A percentile compares a stretch with the other conserved stretches of the same genome.
Evolutionary conservation across 2,797 vertebrate genomes (phyloP).

Genomic region (Chelmon rostratus): DNA sequence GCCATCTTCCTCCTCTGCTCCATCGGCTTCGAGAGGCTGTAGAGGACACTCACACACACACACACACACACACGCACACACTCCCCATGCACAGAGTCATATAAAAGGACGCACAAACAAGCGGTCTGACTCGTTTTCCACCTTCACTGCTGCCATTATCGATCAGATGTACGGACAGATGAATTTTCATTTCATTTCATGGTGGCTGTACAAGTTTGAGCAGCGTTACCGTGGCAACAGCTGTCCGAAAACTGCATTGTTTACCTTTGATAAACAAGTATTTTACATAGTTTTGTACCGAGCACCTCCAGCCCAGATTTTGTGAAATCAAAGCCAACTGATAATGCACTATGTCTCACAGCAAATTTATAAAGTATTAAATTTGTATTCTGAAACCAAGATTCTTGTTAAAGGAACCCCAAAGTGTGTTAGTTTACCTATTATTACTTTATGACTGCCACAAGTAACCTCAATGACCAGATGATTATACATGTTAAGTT

Average conservation of each 20-base stretch:
- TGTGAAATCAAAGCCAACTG: constrained; percentile 58
- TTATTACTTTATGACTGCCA: constrained; percentile 53
- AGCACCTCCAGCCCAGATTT: constrained; percentile 60
- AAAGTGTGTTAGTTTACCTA: constrained; percentile 65
- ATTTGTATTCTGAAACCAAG: constrained; percentile 63
- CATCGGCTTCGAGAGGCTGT: constrained; percentile 84
- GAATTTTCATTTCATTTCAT: constrained; percentile 46
- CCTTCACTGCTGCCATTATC: constrained; percentile 57
- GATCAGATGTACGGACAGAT: constrained; percentile 40
- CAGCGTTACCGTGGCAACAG: constrained; percentile 44
- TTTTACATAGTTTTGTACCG: constrained; percentile 83
- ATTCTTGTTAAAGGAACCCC: constrained; percentile 48
- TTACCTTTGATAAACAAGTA: constrained; percentile 80
- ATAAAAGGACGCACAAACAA: constrained; percentile 21
- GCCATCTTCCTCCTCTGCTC: constrained; percentile 87
- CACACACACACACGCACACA: not conserved
- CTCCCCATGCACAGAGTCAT: not conserved
- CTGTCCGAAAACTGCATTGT: constrained; percentile 58
- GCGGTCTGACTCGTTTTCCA: constrained; percentile 32
- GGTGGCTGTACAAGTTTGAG: constrained; percentile 36
- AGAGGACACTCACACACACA: constrained; percentile 41
- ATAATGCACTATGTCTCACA: constrained; percentile 61
- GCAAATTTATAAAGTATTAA: constrained; percentile 55
- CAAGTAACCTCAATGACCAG: constrained; percentile 66
- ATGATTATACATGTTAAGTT: constrained; percentile 34